phyloP scores from a whole-genome alignment of 2,113 vertebrate species.

The Phrynosoma blainvillii region DNA sequence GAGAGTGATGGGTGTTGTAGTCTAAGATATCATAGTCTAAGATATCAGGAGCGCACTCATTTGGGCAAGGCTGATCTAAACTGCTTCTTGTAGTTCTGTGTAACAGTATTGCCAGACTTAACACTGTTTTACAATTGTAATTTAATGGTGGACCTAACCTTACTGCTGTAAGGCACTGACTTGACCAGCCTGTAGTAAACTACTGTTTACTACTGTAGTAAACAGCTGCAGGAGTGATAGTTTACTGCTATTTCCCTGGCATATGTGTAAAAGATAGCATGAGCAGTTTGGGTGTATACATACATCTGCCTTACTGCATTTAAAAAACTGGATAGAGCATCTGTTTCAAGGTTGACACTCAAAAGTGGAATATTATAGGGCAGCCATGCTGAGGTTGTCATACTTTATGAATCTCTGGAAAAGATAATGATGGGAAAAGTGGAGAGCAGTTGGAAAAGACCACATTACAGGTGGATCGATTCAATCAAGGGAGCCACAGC shows the following conservation, averaged over 20 bases:
- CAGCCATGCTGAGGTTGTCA: neutral
- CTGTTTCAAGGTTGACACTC: neutral
- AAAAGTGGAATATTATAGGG: neutral
- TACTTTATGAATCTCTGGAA: too few relatives aligned
- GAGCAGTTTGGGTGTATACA: neutral
- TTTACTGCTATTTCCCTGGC: neutral
- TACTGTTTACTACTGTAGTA: neutral
- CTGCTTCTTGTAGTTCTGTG: neutral
- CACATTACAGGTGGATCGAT: too few relatives aligned
- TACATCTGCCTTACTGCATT: neutral
- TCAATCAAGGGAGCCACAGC: too few relatives aligned
- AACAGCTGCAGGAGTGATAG: neutral
- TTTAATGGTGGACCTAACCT: neutral
- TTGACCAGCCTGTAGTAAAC: neutral
- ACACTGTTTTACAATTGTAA: neutral
- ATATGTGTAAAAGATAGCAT: neutral
- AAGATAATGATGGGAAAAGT: too few relatives aligned
- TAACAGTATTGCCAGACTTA: neutral
- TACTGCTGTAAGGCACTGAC: neutral
- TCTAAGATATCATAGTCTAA: too few relatives aligned
- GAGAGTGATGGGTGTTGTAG: too few relatives aligned
- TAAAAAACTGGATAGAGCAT: neutral
- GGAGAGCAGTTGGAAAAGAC: too few relatives aligned
- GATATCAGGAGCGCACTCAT: too few relatives aligned
- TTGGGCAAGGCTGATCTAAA: neutral